These are phyloP conservation scores for Mongoloraphidia duomilia DNA, from an alignment of 2,888 invertebrate species.

Conservation along the genomic window DNA sequence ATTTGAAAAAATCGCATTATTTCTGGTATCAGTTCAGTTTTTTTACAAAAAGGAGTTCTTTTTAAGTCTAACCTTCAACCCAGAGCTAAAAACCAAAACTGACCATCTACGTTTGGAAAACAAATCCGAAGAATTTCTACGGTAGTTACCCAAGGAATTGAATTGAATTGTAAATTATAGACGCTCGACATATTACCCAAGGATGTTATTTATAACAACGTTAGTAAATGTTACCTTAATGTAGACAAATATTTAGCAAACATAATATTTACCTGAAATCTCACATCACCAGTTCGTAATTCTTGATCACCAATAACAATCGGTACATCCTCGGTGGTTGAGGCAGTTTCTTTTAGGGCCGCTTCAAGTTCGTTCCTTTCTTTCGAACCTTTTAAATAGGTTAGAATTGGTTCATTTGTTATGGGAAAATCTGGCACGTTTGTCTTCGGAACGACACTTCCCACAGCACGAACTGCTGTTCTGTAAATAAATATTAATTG, in stretches of 20 bases:
- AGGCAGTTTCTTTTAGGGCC: slow-evolving; percentile 49
- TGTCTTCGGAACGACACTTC: slow-evolving; percentile 47
- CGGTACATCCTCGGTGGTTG: slow-evolving; percentile 70
- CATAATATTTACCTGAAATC: slow-evolving; percentile 63
- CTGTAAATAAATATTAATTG: slow-evolving; percentile 21
- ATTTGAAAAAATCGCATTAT: too few relatives aligned
- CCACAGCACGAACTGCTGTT: slow-evolving; percentile 33
- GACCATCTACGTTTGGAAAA: too few relatives aligned
- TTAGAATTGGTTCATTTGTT: slow-evolving; percentile 65
- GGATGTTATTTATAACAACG: too few relatives aligned
- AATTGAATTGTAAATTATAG: too few relatives aligned
- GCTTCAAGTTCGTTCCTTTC: slow-evolving; percentile 62
- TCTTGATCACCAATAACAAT: slow-evolving; percentile 92
- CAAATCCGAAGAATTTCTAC: too few relatives aligned
- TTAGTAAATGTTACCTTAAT: neutral
- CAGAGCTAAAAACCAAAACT: too few relatives aligned
- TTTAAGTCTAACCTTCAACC: too few relatives aligned
- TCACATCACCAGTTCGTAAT: slow-evolving; percentile 56
- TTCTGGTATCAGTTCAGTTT: too few relatives aligned
- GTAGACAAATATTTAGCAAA: slow-evolving; percentile 14
- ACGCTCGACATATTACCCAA: too few relatives aligned
- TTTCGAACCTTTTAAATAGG: slow-evolving; percentile 67
- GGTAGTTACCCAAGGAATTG: too few relatives aligned
- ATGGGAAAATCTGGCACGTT: slow-evolving; percentile 48
- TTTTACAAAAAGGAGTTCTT: too few relatives aligned